Evolutionary conservation across 2,888 invertebrate species (phyloP).

Genomic region (Meghimatium bilineatum): DNA sequence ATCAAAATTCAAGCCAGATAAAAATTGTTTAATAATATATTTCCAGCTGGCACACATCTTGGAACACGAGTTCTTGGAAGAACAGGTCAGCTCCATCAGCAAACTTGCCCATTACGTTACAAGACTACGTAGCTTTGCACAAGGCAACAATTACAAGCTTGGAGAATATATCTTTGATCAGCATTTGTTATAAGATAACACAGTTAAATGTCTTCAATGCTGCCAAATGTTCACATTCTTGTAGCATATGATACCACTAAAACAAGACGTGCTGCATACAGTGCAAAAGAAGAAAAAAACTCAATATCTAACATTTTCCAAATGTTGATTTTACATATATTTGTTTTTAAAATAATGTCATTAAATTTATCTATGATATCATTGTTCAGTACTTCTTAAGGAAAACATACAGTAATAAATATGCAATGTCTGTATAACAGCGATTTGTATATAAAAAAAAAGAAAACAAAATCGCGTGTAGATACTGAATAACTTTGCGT

Average conservation of each 20-base stretch:
- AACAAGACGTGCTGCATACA: no score
- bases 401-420: no score
- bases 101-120: constrained; percentile 62
- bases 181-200: constrained; percentile 48
- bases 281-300: no score
- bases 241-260: no score
- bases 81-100: constrained; percentile 67
- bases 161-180: constrained; percentile 58
- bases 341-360: no score
- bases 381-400: no score
- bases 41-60: constrained; percentile 65
- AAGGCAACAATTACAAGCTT: constrained; percentile 52
- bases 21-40: neutral
- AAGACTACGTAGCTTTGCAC: constrained; percentile 54
- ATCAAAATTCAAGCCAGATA: no score
- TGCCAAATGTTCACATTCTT: neutral
- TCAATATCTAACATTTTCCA: no score
- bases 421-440: no score
- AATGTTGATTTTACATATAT: no score
- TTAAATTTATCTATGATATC: no score
- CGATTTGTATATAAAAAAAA: no score
- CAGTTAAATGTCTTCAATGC: neutral
- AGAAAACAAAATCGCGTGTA: neutral
- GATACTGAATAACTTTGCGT: neutral
- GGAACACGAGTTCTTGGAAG: constrained; percentile 67